Evolutionary conservation across 2,888 invertebrate species (phyloP), one percentile per base, ranked within the genome.

Genomic region (Chrysomela aeneicollis): DNA sequence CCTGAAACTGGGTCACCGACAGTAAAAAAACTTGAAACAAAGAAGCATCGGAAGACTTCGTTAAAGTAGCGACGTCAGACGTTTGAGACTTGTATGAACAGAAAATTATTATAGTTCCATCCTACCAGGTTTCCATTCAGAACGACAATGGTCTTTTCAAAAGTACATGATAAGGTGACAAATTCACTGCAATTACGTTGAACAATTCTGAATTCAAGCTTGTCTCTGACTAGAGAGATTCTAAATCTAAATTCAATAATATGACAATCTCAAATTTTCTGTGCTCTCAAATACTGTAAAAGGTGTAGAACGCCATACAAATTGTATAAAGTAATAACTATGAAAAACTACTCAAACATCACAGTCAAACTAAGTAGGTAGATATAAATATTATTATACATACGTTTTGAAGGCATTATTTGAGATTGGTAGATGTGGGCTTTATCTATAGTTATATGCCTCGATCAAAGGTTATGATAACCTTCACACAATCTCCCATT

Each of bases 281-380:
- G 42, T 42, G 42, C 42, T n/a, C n/a, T 15, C 4, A 42, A 42
- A 42, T 42, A 42, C 42, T 42, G 42, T 42, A 42, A 42, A 35
- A 42, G 42, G 42, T 42, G 42, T 42, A 42, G 42, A 42, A 42
- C 42, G 42, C 42, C 42, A 42, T 42, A 42, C 42, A 15, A 42
- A 42, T 15, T 42, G 42, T 42, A 42, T 42, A 42, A 15, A 15
- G n/a, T 10, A n/a, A 8, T 42, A 42, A 8, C 15, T 15, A 35
- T 9, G 2, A 42, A 15, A 42, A 42, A 42, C 42, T 42, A 42
- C 15, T 42, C 3, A 42, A 42, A 42, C 42, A 42, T 42, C 42
- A 42, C 42, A 42, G 42, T 42, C 42, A 42, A 42, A 42, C 42
- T 42, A 42, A 42, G 42, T 42, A 42, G 42, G 42, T 42, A 42